A percentile compares a stretch with the other conserved stretches of the same genome.
Evolutionary conservation across 2,113 vertebrate species (phyloP).

Genomic region (Climacteris rufus): DNA sequence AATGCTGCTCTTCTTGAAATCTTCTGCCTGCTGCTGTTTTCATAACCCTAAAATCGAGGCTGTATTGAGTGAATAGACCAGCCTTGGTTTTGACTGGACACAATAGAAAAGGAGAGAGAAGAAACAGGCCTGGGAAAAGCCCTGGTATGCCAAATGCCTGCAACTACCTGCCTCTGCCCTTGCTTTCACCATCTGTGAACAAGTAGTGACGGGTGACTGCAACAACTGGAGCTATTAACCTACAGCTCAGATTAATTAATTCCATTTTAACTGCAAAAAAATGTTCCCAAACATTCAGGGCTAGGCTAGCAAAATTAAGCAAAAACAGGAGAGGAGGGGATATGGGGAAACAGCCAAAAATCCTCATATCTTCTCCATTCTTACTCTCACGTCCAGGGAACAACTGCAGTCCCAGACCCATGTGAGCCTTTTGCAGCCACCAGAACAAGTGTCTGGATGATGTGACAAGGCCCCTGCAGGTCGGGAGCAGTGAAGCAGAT

Average conservation of each 20-base stretch:
- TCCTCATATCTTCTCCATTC: not conserved
- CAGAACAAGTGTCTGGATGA: not conserved
- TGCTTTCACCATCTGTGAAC: slow-evolving; percentile 1
- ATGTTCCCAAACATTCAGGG: not conserved
- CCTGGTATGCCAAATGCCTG: not conserved
- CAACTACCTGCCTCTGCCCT: slow-evolving; percentile 19
- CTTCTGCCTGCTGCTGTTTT: not conserved
- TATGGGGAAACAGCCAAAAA: not conserved
- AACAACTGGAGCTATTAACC: not conserved
- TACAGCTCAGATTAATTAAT: not conserved
- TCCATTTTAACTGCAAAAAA: not conserved
- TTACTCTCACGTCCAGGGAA: not conserved
- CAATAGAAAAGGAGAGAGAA: not conserved
- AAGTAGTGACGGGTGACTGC: slow-evolving; percentile 8
- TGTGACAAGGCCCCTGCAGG: not conserved
- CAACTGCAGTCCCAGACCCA: not conserved
- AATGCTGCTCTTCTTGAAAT: not conserved
- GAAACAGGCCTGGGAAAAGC: slow-evolving; percentile 20
- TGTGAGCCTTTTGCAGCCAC: not conserved
- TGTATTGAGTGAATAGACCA: not conserved
- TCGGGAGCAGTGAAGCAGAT: not conserved
- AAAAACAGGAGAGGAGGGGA: not conserved
- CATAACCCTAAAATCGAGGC: not conserved
- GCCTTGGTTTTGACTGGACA: not conserved
- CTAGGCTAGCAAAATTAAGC: not conserved